Percentiles rank a stretch among this genome's conserved stretches.
These are phyloP conservation scores for Tragelaphus strepsiceros DNA, from an alignment of 2,113 vertebrate genomes.

Conservation along the genomic window DNA sequence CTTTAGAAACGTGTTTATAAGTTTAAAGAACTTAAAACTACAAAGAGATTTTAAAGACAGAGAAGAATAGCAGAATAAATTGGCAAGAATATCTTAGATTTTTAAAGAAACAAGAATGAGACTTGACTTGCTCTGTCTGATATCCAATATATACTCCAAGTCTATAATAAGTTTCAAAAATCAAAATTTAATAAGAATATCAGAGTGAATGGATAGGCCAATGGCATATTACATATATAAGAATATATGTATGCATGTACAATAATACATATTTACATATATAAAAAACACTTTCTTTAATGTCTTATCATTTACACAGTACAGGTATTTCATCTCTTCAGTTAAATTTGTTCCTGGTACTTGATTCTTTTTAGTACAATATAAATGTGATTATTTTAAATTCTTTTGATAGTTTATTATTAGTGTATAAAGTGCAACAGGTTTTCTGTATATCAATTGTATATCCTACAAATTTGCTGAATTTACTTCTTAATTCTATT, in stretches of 20 bases:
- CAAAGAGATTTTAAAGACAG: not conserved
- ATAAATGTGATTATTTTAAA: not conserved
- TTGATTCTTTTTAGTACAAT: not conserved
- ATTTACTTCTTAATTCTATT: not conserved
- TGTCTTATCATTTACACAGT: not conserved
- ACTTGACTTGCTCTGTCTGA: not conserved
- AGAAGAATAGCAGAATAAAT: not conserved
- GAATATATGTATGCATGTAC: not conserved
- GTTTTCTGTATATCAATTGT: not conserved
- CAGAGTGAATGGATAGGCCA: not conserved
- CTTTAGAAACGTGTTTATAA: not conserved
- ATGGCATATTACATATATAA: not conserved
- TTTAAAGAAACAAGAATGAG: not conserved
- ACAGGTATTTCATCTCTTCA: not conserved
- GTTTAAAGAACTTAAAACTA: not conserved
- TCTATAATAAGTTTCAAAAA: not conserved
- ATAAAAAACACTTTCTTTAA: not conserved
- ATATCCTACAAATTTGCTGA: not conserved
- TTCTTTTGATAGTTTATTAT: not conserved
- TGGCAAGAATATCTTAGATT: not conserved
- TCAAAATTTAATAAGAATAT: not conserved
- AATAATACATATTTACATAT: not conserved
- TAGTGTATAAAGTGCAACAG: not conserved
- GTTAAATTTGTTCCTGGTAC: not conserved
- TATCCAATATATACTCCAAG: not conserved